A percentile compares a stretch with the other conserved stretches of the same genome.
These are phyloP conservation scores for Heliocidaris tuberculata DNA, from an alignment of 35 echinoderm and acorn worm species.

Conservation along the genomic window DNA sequence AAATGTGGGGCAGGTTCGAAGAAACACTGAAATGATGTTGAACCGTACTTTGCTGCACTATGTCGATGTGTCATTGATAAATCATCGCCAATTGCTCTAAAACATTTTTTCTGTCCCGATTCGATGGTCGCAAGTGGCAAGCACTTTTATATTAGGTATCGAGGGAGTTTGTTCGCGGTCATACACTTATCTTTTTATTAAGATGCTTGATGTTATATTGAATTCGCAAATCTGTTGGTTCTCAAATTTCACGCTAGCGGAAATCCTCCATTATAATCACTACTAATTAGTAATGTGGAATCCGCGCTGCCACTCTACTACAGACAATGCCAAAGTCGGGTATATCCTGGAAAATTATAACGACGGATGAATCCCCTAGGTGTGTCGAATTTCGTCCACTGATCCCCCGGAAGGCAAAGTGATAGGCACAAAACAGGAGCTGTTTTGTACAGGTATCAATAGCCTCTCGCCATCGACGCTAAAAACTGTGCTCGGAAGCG, in stretches of 20 bases:
- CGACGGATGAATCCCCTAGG: neutral
- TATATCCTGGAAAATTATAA: neutral
- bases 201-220: neutral
- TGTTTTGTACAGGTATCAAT: neutral
- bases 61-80: neutral
- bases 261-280: constrained; percentile 12
- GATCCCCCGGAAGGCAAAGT: neutral
- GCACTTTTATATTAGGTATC: neutral
- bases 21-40: too few relatives aligned
- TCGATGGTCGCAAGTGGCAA: neutral
- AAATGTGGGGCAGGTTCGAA: too few relatives aligned
- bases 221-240: neutral
- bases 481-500: neutral
- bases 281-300: neutral
- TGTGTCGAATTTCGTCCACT: neutral
- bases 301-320: neutral
- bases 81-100: neutral
- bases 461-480: neutral
- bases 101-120: neutral
- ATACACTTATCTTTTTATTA: neutral
- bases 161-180: neutral
- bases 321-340: neutral
- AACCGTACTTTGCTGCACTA: too few relatives aligned
- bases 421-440: neutral
- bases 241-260: neutral